These are phyloP conservation scores for Heliothis virescens DNA, from an alignment of 1,140 invertebrate species.

Conservation along the genomic window DNA sequence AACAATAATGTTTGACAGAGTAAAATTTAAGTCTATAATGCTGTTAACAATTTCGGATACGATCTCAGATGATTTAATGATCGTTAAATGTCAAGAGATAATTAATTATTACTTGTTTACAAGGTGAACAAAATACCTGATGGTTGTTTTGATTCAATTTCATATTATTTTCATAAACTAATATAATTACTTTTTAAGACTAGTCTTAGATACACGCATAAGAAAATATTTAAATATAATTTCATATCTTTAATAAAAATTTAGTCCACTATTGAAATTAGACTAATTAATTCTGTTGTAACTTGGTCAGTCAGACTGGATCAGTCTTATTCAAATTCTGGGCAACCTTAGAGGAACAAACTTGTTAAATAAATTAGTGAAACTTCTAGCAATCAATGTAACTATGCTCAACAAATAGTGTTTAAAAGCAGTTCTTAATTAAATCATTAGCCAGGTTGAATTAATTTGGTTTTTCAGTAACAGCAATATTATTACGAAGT, in stretches of 20 bases:
- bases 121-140: no score
- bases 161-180: no score
- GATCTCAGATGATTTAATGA: neutral
- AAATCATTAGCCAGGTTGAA: constrained; percentile 10
- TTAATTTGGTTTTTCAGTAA: neutral
- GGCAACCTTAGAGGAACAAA: neutral
- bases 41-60: neutral
- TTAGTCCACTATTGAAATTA: no score
- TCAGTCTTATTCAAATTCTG: neutral
- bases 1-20: neutral
- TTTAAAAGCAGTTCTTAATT: neutral
- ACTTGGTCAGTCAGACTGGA: neutral
- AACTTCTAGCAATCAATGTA: constrained; percentile 22
- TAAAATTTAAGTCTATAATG: neutral
- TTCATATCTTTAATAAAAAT: no score
- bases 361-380: constrained; percentile 44
- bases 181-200: no score
- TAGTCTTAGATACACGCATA: no score
- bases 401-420: neutral
- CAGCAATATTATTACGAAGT: no score
- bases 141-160: no score
- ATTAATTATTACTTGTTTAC: neutral
- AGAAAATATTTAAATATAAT: no score
- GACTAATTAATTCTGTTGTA: neutral
- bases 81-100: neutral